phyloP scores from a whole-genome alignment of 2,797 vertebrate genomes.

The Crax fasciolata region DNA sequence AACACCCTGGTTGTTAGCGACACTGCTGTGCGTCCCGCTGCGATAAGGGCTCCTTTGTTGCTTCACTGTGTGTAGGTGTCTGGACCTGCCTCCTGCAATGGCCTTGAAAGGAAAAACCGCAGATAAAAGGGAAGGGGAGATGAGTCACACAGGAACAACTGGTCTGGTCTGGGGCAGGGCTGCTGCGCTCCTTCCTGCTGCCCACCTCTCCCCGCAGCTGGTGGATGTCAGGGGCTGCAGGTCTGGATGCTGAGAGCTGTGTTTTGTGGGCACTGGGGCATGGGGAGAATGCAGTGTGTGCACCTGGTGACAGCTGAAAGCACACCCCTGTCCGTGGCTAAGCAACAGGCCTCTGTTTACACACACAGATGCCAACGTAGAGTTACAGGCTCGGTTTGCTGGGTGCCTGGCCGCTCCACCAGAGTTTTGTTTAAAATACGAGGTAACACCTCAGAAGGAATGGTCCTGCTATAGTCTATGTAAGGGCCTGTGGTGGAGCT shows the following conservation, averaged over 20 bases:
- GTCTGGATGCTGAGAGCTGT: accelerated
- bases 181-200: not conserved
- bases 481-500: not conserved
- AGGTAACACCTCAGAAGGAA: not conserved
- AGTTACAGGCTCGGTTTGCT: not conserved
- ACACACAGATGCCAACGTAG: not conserved
- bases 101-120: not conserved
- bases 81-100: not conserved
- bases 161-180: not conserved
- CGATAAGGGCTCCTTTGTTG: conserved; percentile 12
- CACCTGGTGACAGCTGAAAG: not conserved
- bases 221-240: not conserved
- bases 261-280: not conserved
- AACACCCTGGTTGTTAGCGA: accelerated
- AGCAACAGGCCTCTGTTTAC: not conserved
- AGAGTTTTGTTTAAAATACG: not conserved
- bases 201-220: accelerated
- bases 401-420: not conserved
- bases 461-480: not conserved
- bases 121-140: not conserved
- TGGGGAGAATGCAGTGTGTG: not conserved
- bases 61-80: not conserved
- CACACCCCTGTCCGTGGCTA: not conserved
- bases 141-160: conserved; percentile 28
- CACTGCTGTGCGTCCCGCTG: not conserved